These are phyloP conservation scores for Neogobius melanostomus DNA, from an alignment of 2,113 vertebrate species.

Conservation along the genomic window DNA sequence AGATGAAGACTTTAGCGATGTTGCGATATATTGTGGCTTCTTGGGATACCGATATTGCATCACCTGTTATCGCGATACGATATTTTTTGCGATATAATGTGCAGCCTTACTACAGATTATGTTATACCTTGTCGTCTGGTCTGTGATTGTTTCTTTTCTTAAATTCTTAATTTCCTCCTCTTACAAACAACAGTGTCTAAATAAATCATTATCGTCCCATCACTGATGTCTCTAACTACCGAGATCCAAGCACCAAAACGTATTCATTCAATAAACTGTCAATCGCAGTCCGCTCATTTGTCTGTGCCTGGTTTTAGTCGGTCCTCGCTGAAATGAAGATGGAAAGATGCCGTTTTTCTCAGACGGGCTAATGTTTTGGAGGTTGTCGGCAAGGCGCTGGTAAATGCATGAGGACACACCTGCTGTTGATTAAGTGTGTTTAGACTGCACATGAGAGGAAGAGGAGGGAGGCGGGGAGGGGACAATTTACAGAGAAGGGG, in stretches of 20 bases:
- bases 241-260: background rate
- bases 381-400: conserved; percentile 53
- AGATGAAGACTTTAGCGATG: no score
- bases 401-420: conserved; percentile 68
- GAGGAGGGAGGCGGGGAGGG: conserved; percentile 22
- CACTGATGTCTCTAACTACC: background rate
- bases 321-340: conserved; percentile 24
- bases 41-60: no score
- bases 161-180: background rate
- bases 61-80: no score
- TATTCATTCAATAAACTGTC: background rate
- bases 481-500: conserved; percentile 70
- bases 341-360: conserved; percentile 21
- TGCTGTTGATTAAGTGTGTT: conserved; percentile 77
- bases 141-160: no score
- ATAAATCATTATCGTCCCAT: background rate
- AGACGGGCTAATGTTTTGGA: conserved; percentile 14
- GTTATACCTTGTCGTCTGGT: no score
- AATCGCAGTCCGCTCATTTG: background rate
- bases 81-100: no score
- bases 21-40: no score
- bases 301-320: background rate
- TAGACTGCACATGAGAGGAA: conserved; percentile 65
- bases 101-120: no score
- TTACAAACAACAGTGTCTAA: background rate